Evolutionary conservation across 2,888 invertebrate genomes (phyloP).

Genomic region (Trichopria drosophilae): DNA sequence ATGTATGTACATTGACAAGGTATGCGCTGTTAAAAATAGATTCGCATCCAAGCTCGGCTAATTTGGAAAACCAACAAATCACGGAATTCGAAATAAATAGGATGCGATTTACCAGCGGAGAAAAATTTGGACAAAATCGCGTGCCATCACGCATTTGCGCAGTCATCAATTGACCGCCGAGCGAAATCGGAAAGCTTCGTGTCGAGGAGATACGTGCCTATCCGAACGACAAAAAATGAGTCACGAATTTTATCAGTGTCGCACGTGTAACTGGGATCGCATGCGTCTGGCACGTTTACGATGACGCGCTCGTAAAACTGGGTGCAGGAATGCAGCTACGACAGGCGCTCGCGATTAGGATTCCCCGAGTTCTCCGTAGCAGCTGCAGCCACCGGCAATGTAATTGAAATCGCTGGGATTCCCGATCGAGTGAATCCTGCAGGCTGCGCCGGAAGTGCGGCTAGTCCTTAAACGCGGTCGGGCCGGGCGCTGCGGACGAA

Average conservation of each 20-base stretch:
- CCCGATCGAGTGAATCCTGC: slow-evolving; percentile 32
- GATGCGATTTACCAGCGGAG: too few relatives aligned
- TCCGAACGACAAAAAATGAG: too few relatives aligned
- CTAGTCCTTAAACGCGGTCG: slow-evolving; percentile 24
- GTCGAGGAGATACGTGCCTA: slow-evolving; percentile 1
- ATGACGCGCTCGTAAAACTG: slow-evolving; percentile 30
- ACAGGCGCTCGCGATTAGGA: slow-evolving; percentile 32
- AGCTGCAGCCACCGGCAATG: slow-evolving; percentile 30
- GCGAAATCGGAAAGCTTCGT: too few relatives aligned
- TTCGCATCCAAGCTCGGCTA: too few relatives aligned
- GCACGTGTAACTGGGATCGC: too few relatives aligned
- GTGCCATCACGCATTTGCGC: slow-evolving; percentile 15
- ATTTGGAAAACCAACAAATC: too few relatives aligned
- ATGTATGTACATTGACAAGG: too few relatives aligned
- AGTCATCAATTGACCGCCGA: slow-evolving; percentile 5
- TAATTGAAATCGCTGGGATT: slow-evolving; percentile 49
- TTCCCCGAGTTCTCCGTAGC: slow-evolving; percentile 37
- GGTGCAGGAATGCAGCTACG: slow-evolving; percentile 16
- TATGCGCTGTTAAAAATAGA: too few relatives aligned
- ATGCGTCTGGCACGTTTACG: slow-evolving; percentile 26
- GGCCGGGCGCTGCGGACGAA: slow-evolving; percentile 11
- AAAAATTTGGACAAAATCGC: too few relatives aligned
- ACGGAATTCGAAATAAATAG: too few relatives aligned
- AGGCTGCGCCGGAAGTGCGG: slow-evolving; percentile 16
- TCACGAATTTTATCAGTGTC: too few relatives aligned